Evolutionary conservation across 2,797 vertebrate species (phyloP).

Genomic region (Psittacula derbiana): DNA sequence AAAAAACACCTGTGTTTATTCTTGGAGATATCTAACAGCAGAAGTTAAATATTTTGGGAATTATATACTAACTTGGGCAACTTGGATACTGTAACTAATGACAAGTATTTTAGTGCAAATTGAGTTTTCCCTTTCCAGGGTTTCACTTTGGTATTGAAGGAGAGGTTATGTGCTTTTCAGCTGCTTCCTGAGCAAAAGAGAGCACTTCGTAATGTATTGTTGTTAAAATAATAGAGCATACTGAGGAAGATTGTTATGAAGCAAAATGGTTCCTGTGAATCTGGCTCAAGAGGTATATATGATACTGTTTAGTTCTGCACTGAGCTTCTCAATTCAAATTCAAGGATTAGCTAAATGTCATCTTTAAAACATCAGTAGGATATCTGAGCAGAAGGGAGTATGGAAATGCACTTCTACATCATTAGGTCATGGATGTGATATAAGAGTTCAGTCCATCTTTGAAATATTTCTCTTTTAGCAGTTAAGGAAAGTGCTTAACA

Average conservation of each 20-base stretch:
- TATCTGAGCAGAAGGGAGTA: not conserved
- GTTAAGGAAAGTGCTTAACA: not conserved
- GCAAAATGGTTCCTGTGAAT: not conserved
- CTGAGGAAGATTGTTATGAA: not conserved
- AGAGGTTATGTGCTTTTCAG: not conserved
- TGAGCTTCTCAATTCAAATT: not conserved
- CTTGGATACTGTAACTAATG: not conserved
- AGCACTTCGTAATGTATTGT: not conserved
- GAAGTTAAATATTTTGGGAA: not conserved
- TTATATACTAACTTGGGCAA: not conserved
- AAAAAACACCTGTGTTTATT: not conserved
- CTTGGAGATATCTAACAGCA: not conserved
- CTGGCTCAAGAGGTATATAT: not conserved
- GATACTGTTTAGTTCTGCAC: not conserved
- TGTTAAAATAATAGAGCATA: not conserved
- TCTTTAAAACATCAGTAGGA: not conserved
- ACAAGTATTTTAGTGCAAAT: not conserved
- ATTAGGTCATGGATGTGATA: not conserved
- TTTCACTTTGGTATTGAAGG: not conserved
- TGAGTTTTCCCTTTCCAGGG: not conserved
- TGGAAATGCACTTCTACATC: not conserved
- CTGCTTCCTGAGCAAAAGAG: not conserved
- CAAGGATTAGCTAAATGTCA: not conserved
- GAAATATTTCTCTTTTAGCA: not conserved
- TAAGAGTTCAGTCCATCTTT: not conserved